Evolutionary conservation across 2,797 vertebrate genomes (phyloP).

Genomic region (Antrozous pallidus): DNA sequence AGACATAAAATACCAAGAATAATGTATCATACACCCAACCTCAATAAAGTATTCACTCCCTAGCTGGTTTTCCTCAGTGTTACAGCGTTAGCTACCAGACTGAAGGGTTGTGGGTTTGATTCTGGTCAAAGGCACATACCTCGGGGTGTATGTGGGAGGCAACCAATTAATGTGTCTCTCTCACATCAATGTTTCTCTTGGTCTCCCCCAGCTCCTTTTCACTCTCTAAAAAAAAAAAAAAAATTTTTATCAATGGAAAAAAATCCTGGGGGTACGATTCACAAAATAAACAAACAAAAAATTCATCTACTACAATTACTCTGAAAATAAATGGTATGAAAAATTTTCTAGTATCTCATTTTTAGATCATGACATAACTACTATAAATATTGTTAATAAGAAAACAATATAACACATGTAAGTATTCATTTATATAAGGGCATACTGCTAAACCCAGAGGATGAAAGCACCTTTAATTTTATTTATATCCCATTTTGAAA

Average conservation of each 20-base stretch:
- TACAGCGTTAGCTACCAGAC: too few relatives aligned
- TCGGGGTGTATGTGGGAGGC: too few relatives aligned
- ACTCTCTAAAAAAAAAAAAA: too few relatives aligned
- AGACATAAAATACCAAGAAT: conserved; percentile 7
- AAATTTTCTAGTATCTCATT: background rate
- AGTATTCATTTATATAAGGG: background rate
- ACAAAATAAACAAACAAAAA: too few relatives aligned
- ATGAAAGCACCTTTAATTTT: conserved; percentile 15
- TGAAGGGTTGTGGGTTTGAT: too few relatives aligned
- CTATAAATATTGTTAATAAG: background rate
- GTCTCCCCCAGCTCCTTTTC: too few relatives aligned
- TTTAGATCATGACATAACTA: conserved; percentile 7
- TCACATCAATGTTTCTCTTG: too few relatives aligned
- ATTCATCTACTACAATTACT: background rate
- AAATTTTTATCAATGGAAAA: too few relatives aligned
- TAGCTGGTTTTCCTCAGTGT: too few relatives aligned
- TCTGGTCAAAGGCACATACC: too few relatives aligned
- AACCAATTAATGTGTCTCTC: too few relatives aligned
- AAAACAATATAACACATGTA: background rate
- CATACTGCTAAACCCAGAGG: background rate
- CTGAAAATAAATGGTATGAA: background rate
- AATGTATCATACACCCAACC: background rate
- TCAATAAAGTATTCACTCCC: background rate
- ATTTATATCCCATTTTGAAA: background rate
- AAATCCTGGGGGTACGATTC: too few relatives aligned